Conservation (phyloP, 2,797 vertebrate genomes). For the Pristis pectinata region DNA sequence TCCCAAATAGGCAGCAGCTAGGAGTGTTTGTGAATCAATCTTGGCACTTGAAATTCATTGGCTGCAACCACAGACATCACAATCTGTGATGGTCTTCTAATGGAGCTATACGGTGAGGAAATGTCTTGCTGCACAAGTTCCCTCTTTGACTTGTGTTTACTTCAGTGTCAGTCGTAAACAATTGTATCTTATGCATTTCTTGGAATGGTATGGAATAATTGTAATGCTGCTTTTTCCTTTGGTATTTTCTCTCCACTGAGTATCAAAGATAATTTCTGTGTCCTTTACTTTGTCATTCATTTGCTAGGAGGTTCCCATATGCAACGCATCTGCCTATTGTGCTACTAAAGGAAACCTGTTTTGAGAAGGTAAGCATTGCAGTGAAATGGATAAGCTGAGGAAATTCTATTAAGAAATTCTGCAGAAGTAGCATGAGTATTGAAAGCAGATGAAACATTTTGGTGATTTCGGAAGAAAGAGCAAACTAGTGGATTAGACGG, state of each 20-base stretch:
- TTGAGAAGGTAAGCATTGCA: not conserved
- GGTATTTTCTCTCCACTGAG: not conserved
- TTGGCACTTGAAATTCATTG: too few relatives aligned
- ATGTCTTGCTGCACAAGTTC: not conserved
- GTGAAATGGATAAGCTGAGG: not conserved
- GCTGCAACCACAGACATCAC: too few relatives aligned
- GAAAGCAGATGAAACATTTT: not conserved
- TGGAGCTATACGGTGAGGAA: too few relatives aligned
- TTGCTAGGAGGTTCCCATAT: not conserved
- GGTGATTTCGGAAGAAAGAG: not conserved
- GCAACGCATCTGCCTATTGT: not conserved
- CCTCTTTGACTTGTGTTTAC: not conserved
- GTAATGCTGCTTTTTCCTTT: not conserved
- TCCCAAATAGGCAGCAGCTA: too few relatives aligned
- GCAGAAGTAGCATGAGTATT: not conserved
- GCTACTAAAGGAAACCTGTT: not conserved
- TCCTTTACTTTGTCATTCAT: not conserved
- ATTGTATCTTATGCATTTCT: not conserved
- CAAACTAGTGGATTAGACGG: not conserved
- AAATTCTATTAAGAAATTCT: not conserved
- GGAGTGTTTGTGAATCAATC: too few relatives aligned
- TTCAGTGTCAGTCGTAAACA: not conserved
- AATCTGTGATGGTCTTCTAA: too few relatives aligned
- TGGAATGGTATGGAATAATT: not conserved
- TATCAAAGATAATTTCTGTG: not conserved